Evolutionary conservation across 2,797 vertebrate genomes (phyloP), one percentile per base, ranked within the genome.

Genomic region (Dipus sagitta): DNA sequence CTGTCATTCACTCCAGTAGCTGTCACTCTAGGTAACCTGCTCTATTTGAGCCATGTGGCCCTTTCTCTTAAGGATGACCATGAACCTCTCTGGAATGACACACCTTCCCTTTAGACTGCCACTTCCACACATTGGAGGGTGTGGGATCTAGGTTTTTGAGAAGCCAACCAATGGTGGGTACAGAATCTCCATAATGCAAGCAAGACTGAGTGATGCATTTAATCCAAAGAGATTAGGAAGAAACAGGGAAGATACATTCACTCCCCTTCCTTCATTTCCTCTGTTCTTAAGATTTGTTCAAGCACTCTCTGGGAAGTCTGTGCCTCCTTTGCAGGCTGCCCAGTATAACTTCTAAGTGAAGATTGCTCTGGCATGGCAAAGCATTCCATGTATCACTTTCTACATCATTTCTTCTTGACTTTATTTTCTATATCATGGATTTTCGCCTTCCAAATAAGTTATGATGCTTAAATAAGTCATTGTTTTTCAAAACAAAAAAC

Each of bases 191-290:
- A 24, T 9, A 1, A 72, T 0, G 2, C 2, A 62, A 81, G 28
- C 13, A 84, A 91, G 7, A 38, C 32, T 54, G 2, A 68, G 4
- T 24, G 2, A n/a, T 52, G 11, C 81, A 62, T 15, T 67, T 81
- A 79, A 93, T 65, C 14, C 74, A 79, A 30, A 75, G 30, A 71
- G 47, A 88, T 64, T n/a, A 60, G 21, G 32, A 90, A 78, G 62
- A 89, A 70, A 83, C 0, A 60, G 14, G 1, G 26, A 4, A 58
- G 54, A 62, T 77, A 42, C 38, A 60, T 54, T 68, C 14, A 47
- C 26, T 60, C 9, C 71, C 2, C 32, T 76, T 23, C 32, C 17
- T 75, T 34, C 9, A 32, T 23, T 38, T 24, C 17, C 6, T 65
- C 6, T 24, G 68, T 85, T 9, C n/a, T 3, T 71, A 3, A 23